Percentiles rank a stretch among this genome's conserved stretches.
Evolutionary conservation across 2,797 vertebrate species (phyloP).

Genomic region (Cossypha dichroa): DNA sequence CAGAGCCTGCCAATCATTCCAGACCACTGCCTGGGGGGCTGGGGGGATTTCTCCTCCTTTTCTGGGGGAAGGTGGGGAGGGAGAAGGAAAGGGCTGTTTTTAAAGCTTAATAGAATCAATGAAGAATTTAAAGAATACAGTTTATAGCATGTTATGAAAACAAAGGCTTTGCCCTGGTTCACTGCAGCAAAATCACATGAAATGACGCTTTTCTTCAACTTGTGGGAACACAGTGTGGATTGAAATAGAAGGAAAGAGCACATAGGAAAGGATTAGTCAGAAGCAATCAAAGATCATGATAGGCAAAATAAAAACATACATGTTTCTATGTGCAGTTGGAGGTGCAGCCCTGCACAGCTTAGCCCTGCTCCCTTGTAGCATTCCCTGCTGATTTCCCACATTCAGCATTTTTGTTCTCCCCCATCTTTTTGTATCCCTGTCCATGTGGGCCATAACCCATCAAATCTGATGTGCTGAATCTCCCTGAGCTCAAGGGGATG

Average conservation of each 20-base stretch:
- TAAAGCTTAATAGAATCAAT: slow-evolving; percentile 50
- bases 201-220: slow-evolving; percentile 6
- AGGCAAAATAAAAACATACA: background rate
- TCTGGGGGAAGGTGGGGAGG: background rate
- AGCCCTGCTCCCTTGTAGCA: background rate
- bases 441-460: accelerated
- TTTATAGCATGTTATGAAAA: slow-evolving; percentile 37
- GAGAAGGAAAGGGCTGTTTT: slow-evolving; percentile 11
- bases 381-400: background rate
- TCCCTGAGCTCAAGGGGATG: background rate
- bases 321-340: background rate
- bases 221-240: background rate
- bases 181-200: background rate
- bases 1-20: slow-evolving; percentile 26
- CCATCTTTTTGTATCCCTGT: background rate
- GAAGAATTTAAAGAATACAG: slow-evolving; percentile 54
- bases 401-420: background rate
- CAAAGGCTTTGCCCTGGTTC: slow-evolving; percentile 46
- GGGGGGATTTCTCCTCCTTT: background rate
- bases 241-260: background rate
- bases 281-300: background rate
- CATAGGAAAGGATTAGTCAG: background rate
- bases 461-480: background rate
- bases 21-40: background rate
- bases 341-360: background rate